Base-by-base conservation (phyloP, 2,888 invertebrate species). In the Tigriopus californicus region DNA sequence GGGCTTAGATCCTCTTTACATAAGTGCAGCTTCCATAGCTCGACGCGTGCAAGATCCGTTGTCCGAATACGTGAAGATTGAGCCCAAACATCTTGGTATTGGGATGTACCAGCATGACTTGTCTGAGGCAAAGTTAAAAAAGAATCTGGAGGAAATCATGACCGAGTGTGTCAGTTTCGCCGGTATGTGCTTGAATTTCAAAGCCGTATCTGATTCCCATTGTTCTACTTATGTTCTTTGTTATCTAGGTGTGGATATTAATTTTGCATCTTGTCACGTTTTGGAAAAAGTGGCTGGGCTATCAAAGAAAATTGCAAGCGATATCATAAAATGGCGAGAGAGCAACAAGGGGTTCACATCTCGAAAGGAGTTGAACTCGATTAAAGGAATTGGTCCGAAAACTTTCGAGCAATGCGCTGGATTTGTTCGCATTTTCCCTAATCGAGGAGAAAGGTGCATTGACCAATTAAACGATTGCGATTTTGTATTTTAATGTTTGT, bases 91-190 rank as follows among this genome's bases (percentile, higher is more conserved):
- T 73, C 75, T 94, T 62, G 74, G 75, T 44, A 84, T 94, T 4
- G 94, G 94, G n/a, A 83, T 91, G 81, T 94, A 94, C 69, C 85
- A 94, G 71, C 90, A 91, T 67, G 92, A 94, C 68, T 76, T 92
- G 24, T 80, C 85, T 10, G 81, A 85, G 63, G 85, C 83, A 66
- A 78, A 80, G 68, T 70, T 94, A 59, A 67, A 71, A 53, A 65
- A 79, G 2, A 80, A 84, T 0, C 72, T 94, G 18, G 82, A 84
- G 64, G 81, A 82, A 65, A 82, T 87, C 0, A 83, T 94, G 0
- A 82, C 83, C 51, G 90, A 91, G 68, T 85, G 88, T 66, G 92
- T 92, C 11, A 59, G 59, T 41, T 59, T 59, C 41, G 59, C 52
- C 15, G 59, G 59, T 25, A 11, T 20, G 49, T 49, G 11, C 6